Conservation (phyloP, 2,888 invertebrate species). For the Nasonovia ribisnigri region DNA sequence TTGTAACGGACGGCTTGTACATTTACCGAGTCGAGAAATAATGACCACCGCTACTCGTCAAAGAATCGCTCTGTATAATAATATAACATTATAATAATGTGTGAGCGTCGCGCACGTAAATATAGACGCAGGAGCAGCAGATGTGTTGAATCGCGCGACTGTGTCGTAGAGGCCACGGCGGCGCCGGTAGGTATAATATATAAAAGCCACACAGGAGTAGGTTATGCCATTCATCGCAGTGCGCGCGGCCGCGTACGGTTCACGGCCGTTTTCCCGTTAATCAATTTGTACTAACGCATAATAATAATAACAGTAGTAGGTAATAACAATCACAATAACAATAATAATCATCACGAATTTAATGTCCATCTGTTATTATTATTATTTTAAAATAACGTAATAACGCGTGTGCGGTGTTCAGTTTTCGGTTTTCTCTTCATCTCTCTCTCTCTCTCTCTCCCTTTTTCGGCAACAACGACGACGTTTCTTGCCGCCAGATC, state of each 20-base stretch:
- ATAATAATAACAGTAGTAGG: no score
- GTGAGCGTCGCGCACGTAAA: background rate
- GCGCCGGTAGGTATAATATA: background rate
- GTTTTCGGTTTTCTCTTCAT: background rate
- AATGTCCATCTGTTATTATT: background rate
- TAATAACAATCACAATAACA: background rate
- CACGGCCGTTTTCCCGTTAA: background rate
- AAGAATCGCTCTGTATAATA: background rate
- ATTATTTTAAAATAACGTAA: background rate
- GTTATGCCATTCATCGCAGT: background rate
- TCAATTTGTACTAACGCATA: background rate
- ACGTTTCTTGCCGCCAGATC: background rate
- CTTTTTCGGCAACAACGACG: background rate
- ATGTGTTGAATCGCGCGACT: background rate
- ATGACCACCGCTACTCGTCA: background rate
- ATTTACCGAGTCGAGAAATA: background rate
- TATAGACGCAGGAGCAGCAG: background rate
- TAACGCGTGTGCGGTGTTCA: background rate
- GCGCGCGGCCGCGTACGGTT: constrained; percentile 5
- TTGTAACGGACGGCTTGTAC: background rate
- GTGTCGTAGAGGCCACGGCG: constrained; percentile 10
- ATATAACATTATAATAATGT: background rate
- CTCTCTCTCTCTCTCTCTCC: background rate
- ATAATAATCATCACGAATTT: background rate
- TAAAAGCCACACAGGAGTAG: background rate